A percentile compares a stretch with the other conserved stretches of the same genome.
These are phyloP conservation scores for Luperina nickerlii DNA, from an alignment of 2,888 invertebrate species.

Conservation along the genomic window DNA sequence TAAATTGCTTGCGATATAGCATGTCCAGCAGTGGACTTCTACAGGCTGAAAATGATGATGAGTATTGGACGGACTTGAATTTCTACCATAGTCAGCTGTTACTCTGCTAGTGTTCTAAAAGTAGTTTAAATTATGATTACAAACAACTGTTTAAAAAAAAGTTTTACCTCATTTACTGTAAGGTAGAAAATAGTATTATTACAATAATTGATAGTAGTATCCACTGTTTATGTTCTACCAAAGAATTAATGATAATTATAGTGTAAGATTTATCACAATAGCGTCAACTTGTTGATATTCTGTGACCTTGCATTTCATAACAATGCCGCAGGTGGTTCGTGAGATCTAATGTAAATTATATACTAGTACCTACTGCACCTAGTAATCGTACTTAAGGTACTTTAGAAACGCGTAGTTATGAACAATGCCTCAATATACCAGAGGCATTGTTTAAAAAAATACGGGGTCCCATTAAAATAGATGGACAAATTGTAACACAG, in stretches of 20 bases:
- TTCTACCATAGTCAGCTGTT: neutral
- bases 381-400: conserved; percentile 23
- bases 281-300: conserved; percentile 39
- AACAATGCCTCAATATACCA: conserved; percentile 23
- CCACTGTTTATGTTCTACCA: conserved; percentile 15
- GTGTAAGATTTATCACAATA: conserved; percentile 17
- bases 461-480: too few species aligned
- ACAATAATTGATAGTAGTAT: conserved; percentile 1
- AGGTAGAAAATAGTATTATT: neutral
- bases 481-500: too few species aligned
- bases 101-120: neutral
- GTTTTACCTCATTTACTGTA: neutral
- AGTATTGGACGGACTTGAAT: neutral
- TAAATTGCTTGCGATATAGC: neutral
- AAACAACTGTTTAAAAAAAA: neutral
- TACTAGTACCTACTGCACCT: conserved; percentile 13
- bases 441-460: too few species aligned
- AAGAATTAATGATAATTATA: conserved; percentile 18
- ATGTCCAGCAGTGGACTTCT: neutral
- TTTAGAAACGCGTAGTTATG: conserved; percentile 6
- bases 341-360: conserved; percentile 31
- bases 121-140: neutral
- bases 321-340: conserved; percentile 45
- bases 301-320: conserved; percentile 39
- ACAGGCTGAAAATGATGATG: neutral